Percentiles rank a stretch among this genome's conserved stretches.
phyloP scores from a whole-genome alignment of 1,140 invertebrate genomes.

The Dufourea novaeangliae region DNA sequence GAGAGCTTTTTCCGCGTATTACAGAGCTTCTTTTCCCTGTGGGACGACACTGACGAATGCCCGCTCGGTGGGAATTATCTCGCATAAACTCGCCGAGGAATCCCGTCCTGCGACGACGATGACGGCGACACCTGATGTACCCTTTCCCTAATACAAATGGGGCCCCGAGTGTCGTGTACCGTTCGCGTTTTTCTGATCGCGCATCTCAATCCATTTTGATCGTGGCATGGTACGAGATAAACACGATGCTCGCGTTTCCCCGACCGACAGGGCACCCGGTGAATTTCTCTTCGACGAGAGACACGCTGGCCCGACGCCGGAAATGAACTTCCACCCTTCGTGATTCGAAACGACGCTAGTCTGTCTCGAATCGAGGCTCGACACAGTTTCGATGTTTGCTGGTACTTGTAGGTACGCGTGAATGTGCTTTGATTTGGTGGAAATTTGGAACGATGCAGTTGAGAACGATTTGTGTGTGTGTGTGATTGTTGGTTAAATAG shows the following conservation, averaged over 20 bases:
- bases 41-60: slow-evolving; percentile 61
- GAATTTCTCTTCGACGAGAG: slow-evolving; percentile 19
- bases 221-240: background rate
- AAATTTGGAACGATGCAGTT: background rate
- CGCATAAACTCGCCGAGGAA: slow-evolving; percentile 43
- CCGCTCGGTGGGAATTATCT: slow-evolving; percentile 53
- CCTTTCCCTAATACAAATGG: slow-evolving; percentile 25
- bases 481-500: too few species aligned
- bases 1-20: slow-evolving; percentile 30
- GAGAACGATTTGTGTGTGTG: background rate
- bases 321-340: background rate
- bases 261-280: slow-evolving; percentile 6
- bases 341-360: background rate
- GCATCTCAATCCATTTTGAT: slow-evolving; percentile 60
- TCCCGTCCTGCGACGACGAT: slow-evolving; percentile 29
- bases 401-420: background rate
- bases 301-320: background rate
- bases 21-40: slow-evolving; percentile 28
- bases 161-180: slow-evolving; percentile 15
- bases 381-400: background rate
- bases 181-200: slow-evolving; percentile 26
- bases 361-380: background rate
- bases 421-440: background rate
- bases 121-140: slow-evolving; percentile 61
- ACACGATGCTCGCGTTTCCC: slow-evolving; percentile 7